Base-by-base conservation (phyloP, 2,888 invertebrate genomes). In the Polietes domitor region DNA sequence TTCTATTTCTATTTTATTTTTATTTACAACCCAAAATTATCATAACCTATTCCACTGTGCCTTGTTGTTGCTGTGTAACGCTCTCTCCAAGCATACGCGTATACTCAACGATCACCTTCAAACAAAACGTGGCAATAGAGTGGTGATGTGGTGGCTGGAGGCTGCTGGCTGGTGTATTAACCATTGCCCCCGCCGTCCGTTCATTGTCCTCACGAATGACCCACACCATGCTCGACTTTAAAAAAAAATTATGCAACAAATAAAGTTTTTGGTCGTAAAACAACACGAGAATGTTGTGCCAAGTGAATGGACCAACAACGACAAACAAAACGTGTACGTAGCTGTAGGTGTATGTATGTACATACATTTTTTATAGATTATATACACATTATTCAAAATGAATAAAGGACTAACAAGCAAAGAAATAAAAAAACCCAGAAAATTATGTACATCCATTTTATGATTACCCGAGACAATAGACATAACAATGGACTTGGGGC, bases 261-360 rank as follows among this genome's bases (percentile, higher is more conserved):
- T 47, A 47, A 47, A 47, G 47, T 47, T 47, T 47, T n/a, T 47
- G 47, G n/a, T 47, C 47, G n/a, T 47, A 47, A 47, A 47, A 47
- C 47, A 47, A 4, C n/a, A 47, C n/a, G 47, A n/a, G n/a, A 47
- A 47, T n/a, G 47, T 47, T 47, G 47, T 15, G 12, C 7, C 47
- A 47, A 47, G n/a, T 2, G n/a, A 47, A 47, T 12, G 47, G 47
- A 41, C 15, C 4, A 7, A 47, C 41, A 47, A 15, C 15, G 4
- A n/a, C n/a, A n/a, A 15, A 47, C 47, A 47, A 47, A 47, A 47
- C 41, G 10, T 2, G 15, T 6, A 6, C n/a, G 15, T n/a, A 12
- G 12, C 2, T 7, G 47, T 4, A 47, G n/a, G n/a, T 47, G 47
- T 47, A 1, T 47, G 47, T n/a, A 2, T 47, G 47, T 41, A 41